phyloP scores from a whole-genome alignment of 2,113 vertebrate genomes.

The Oreotrochilus melanogaster region DNA sequence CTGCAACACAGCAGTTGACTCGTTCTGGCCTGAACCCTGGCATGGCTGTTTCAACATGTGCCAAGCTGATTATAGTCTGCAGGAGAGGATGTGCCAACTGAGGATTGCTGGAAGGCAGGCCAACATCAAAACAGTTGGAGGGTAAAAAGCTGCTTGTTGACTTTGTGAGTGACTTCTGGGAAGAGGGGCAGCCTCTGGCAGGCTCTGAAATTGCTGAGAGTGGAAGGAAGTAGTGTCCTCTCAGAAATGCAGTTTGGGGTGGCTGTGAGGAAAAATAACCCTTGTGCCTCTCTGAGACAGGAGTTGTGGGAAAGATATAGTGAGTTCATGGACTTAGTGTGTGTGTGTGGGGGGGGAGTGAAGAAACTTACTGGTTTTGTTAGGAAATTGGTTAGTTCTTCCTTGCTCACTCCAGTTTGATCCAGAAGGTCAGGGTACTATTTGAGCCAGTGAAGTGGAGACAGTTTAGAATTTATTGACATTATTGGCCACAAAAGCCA shows the following conservation, averaged over 20 bases:
- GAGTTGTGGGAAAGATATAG: constrained; percentile 36
- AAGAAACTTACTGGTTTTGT: constrained; percentile 54
- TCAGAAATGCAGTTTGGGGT: constrained; percentile 39
- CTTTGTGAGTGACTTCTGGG: constrained; percentile 65
- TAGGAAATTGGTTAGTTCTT: constrained; percentile 40
- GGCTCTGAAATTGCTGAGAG: constrained; percentile 55
- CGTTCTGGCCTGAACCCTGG: constrained; percentile 39
- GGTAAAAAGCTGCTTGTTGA: constrained; percentile 67
- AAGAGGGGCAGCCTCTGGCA: constrained; percentile 59
- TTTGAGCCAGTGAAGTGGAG: neutral
- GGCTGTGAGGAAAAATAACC: constrained; percentile 50
- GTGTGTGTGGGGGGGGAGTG: neutral
- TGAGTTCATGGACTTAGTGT: neutral
- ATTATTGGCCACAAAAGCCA: neutral
- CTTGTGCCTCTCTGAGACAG: constrained; percentile 14
- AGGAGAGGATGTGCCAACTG: constrained; percentile 65
- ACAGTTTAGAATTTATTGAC: neutral
- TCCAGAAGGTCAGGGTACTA: neutral
- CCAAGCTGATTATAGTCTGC: constrained; percentile 72
- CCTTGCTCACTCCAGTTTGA: neutral
- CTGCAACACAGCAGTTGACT: constrained; percentile 61
- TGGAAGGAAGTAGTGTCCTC: constrained; percentile 45
- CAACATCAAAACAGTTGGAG: constrained; percentile 66
- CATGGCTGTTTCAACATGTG: constrained; percentile 67
- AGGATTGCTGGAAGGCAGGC: constrained; percentile 68